Conservation (phyloP, 2,113 vertebrate genomes). For the Phaethon lepturus region DNA sequence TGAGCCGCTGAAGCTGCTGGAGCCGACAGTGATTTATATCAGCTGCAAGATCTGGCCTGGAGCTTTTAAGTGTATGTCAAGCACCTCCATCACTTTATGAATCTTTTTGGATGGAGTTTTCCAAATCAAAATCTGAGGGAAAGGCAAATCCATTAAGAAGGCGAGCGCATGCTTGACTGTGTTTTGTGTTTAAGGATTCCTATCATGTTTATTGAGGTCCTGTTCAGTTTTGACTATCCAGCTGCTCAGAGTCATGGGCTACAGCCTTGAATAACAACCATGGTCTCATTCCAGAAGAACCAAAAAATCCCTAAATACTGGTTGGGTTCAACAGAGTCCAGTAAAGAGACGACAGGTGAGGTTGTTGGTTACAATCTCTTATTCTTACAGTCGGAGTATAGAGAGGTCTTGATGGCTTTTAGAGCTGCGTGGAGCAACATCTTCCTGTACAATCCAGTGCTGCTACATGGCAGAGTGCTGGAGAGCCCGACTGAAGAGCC, state of each 20-base stretch:
- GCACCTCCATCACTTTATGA: constrained; percentile 38
- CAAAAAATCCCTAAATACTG: not conserved
- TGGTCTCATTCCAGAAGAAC: not conserved
- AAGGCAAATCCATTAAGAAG: not conserved
- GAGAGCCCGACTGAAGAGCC: not conserved
- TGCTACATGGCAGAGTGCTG: not conserved
- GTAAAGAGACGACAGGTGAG: not conserved
- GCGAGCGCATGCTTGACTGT: not conserved
- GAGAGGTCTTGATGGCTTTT: not conserved
- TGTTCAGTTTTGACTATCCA: not conserved
- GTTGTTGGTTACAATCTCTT: not conserved
- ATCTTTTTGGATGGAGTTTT: constrained; percentile 33
- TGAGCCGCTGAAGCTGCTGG: not conserved
- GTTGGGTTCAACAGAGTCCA: not conserved
- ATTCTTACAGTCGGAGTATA: not conserved
- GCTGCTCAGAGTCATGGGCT: not conserved
- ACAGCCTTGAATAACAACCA: not conserved
- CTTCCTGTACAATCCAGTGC: not conserved
- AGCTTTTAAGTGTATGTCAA: constrained; percentile 57
- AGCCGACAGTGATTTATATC: constrained; percentile 44
- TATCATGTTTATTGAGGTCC: not conserved
- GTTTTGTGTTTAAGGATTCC: not conserved
- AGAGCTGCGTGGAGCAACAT: not conserved
- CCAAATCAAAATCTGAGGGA: constrained; percentile 30
- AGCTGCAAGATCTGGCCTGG: constrained; percentile 18